phyloP scores from a whole-genome alignment of 2,797 vertebrate genomes.

The Coranthus polyacanthus region DNA sequence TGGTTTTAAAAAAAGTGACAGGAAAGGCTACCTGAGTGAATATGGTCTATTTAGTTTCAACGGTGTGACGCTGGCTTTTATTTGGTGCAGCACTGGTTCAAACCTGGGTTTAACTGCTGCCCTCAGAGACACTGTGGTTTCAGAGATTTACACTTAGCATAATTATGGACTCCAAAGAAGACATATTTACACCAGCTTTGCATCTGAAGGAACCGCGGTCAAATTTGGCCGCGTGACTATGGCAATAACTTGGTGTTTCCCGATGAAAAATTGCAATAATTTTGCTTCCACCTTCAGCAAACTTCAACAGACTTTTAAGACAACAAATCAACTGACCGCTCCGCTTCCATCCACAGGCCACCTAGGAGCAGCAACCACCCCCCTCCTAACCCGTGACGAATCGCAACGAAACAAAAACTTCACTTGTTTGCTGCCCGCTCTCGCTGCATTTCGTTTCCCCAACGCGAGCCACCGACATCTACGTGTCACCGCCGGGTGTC shows the following conservation, averaged over 20 bases:
- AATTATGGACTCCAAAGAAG: constrained; percentile 72
- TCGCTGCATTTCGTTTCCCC: constrained; percentile 38
- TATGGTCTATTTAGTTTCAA: constrained; percentile 49
- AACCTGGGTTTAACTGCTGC: constrained; percentile 49
- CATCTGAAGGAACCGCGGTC: constrained; percentile 69
- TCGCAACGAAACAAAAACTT: constrained; percentile 48
- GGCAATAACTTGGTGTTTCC: constrained; percentile 76
- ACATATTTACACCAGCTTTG: constrained; percentile 69
- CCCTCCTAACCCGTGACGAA: constrained; percentile 43
- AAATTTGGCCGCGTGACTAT: constrained; percentile 49
- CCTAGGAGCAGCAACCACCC: constrained; percentile 69
- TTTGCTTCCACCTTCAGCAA: constrained; percentile 78
- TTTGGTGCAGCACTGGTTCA: constrained; percentile 43
- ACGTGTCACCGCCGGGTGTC: constrained; percentile 34
- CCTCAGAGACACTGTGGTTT: constrained; percentile 60
- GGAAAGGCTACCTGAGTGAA: constrained; percentile 36
- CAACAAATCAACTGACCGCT: constrained; percentile 82
- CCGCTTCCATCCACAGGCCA: constrained; percentile 82
- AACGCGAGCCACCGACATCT: background rate
- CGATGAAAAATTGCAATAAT: constrained; percentile 73
- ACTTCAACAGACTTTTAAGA: constrained; percentile 75
- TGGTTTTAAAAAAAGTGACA: constrained; percentile 28
- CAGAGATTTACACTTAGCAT: constrained; percentile 73
- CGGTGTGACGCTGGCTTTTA: constrained; percentile 10
- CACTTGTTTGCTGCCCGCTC: constrained; percentile 47